Evolutionary conservation across 2,888 invertebrate species (phyloP), one percentile per base, ranked within the genome.

Genomic region (Nymphalis urticae): DNA sequence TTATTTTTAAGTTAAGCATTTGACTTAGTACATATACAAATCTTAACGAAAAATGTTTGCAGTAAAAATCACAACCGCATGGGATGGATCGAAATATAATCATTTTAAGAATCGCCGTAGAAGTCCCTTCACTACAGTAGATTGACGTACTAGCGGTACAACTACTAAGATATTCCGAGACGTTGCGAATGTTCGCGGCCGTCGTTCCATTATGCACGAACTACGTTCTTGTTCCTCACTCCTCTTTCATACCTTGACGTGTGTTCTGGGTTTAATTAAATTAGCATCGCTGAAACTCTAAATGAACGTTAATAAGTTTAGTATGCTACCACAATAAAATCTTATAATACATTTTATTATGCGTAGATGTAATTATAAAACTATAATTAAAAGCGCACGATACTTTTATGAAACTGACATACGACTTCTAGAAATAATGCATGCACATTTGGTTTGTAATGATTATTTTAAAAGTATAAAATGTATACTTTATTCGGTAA

Each of bases 131-230:
- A 77, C 74, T 27, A 61, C 32, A 1, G 51, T 72, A 77, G 78
- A 82, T 79, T 83, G 85, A 84, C 81, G 84, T 81, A 83, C 80
- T 81, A 79, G 80, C 81, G 75, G 80, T 79, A 80, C 79, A 82
- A 77, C 85, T 84, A 81, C 81, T 88, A 84, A 88, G 88, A 87
- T 89, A 89, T 89, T 90, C 88, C 71, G 83, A 87, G 86, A 84
- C 80, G 84, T 76, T 75, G 79, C 81, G 79, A 81, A 76, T 75
- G 79, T 80, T 85, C 81, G 82, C 83, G 83, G 84, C 86, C 86
- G 82, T 70, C 80, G 79, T 81, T 89, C 80, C 76, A 89, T 88
- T 85, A 88, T 88, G 87, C 79, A 88, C 76, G 79, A 83, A 78
- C 73, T 73, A 78, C 81, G 79, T 79, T 85, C 86, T 85, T 82